These are phyloP conservation scores for Timandra comae DNA, from an alignment of 2,888 invertebrate genomes.

Conservation along the genomic window DNA sequence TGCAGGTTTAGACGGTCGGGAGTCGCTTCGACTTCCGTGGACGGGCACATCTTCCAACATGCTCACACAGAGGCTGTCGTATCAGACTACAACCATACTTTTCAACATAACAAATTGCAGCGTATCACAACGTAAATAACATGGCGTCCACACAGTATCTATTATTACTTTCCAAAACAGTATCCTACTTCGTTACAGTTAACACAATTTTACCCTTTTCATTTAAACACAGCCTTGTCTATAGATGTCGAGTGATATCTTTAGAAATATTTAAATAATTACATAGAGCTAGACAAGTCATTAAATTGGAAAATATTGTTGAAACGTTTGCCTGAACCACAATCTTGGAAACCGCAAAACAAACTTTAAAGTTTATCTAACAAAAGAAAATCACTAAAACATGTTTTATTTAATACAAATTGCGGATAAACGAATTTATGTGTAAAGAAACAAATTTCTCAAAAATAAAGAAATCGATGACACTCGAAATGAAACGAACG, in stretches of 20 bases:
- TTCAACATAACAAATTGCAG: constrained; percentile 33
- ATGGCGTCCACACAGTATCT: constrained; percentile 63
- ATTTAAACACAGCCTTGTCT: no score
- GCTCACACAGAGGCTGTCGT: constrained; percentile 53
- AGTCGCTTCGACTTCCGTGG: constrained; percentile 65
- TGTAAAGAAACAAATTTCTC: constrained; percentile 43
- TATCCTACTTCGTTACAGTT: constrained; percentile 1
- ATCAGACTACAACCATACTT: constrained; percentile 56
- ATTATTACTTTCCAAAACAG: constrained; percentile 20
- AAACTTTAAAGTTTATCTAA: no score
- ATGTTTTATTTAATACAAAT: constrained; percentile 2
- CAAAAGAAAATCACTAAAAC: no score
- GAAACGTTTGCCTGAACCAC: no score
- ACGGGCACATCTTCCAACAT: constrained; percentile 76
- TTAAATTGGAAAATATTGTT: no score
- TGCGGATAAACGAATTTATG: constrained; percentile 4
- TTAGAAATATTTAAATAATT: no score
- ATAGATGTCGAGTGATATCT: no score
- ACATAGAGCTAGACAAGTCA: no score
- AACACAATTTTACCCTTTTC: constrained; percentile 7
- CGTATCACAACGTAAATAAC: constrained; percentile 67
- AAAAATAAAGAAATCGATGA: constrained; percentile 58
- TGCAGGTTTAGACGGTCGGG: constrained; percentile 51
- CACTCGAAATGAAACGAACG: constrained; percentile 38
- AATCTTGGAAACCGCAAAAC: no score